Base-by-base conservation (phyloP, 2,797 vertebrate genomes). In the Tragopan temminckii region DNA sequence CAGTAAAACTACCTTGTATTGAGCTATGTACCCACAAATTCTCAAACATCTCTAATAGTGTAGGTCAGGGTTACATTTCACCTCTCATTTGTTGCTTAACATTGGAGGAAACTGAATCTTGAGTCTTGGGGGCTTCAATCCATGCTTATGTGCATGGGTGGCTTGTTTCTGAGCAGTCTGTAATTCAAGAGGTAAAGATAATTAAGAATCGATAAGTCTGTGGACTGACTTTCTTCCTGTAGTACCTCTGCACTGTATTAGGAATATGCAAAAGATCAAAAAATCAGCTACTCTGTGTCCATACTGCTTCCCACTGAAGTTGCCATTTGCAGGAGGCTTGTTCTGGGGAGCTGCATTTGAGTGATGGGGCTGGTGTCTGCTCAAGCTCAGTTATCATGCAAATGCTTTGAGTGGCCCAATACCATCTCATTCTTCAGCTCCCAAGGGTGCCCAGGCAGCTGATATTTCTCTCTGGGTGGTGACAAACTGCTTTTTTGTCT, bases 1-100 rank as follows among this genome's bases (percentile, higher is more conserved):
- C 53, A 13, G 82, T 62, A 80, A 40, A 43, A 5, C 8, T 14
- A 21, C 89, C 38, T 55, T 50, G 16, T 1, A 1, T 88, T 91
- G 70, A 84, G 53, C 89, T 72, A 72, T 64, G 63, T n/a, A 46
- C 63, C 93, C 59, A 14, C 58, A 80, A 68, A 3, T 43, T 62
- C 66, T 35, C 66, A 59, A 88, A 72, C 70, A 62, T 75, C 83
- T 77, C 85, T 90, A 46, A 6, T 40, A 53, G 43, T 91, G 55
- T 50, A 50, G 58, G 67, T 89, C 67, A 43, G 75, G 72, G 80
- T 93, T 84, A 70, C 33, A 4, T 85, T 76, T 95, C 36, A 61
- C 80, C 46, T 86, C 55, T 43, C 48, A 57, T 58, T 80, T 89
- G 71, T 88, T 92, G 78, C 71, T 79, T 42, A 13, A 82, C 58